These are phyloP conservation scores for Leptinotarsa lineolata DNA, from an alignment of 1,140 invertebrate species.

Conservation along the genomic window DNA sequence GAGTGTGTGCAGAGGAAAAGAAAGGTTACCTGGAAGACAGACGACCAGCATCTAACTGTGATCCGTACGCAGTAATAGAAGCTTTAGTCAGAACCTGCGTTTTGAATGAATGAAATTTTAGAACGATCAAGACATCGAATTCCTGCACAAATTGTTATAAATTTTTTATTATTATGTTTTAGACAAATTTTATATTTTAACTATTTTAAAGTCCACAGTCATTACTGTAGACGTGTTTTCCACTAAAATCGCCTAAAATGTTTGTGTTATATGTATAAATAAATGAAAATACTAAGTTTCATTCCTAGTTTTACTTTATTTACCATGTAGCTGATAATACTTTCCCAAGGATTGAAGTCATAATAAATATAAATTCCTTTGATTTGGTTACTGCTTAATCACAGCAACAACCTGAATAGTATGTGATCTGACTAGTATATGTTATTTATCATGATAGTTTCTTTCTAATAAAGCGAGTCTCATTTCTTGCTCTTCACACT, in stretches of 20 bases:
- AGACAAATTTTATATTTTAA: neutral
- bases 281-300: neutral
- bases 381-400: too few species aligned
- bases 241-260: neutral
- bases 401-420: too few species aligned
- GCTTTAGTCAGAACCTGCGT: conserved; percentile 57
- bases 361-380: too few species aligned
- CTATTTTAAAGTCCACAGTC: neutral
- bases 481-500: too few species aligned
- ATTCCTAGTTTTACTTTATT: too few species aligned
- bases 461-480: too few species aligned
- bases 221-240: neutral
- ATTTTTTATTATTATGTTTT: neutral
- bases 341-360: too few species aligned
- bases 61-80: neutral
- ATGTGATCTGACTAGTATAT: too few species aligned
- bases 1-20: conserved; percentile 81
- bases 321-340: too few species aligned
- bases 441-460: too few species aligned
- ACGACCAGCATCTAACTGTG: neutral
- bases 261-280: neutral
- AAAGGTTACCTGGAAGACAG: conserved; percentile 85
- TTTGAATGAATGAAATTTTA: conserved; percentile 61
- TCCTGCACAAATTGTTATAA: too few species aligned
- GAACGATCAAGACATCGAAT: too few species aligned